Conservation (phyloP, 30 jellyfish, hydroid and myxozoan species). For the Aurelia aurita complex sp. Pacific region DNA sequence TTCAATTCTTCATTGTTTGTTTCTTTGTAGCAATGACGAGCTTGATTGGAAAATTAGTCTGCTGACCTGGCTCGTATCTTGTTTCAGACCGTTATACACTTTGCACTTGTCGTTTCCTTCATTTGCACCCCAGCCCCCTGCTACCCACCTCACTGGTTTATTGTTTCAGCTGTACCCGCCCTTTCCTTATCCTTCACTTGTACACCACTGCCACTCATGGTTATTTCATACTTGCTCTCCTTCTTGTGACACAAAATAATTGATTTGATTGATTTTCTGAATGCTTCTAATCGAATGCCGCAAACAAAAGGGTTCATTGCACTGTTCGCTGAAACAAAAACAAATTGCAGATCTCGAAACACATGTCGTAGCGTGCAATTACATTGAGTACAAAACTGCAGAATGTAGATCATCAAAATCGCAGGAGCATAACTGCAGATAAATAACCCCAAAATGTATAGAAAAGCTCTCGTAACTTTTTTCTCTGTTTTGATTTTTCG, state of each 20-base stretch:
- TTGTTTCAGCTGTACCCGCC: background rate
- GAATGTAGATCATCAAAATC: conserved; percentile 62
- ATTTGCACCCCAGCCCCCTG: background rate
- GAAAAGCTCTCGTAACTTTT: conserved; percentile 67
- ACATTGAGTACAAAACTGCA: conserved; percentile 77
- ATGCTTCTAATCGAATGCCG: conserved; percentile 78
- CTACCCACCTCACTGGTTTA: background rate
- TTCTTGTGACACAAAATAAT: conserved; percentile 21
- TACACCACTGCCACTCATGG: background rate
- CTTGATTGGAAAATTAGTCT: no score
- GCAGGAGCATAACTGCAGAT: conserved; percentile 80
- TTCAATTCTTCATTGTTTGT: no score
- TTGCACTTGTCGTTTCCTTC: no score
- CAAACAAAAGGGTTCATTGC: conserved; percentile 86
- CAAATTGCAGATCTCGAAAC: conserved; percentile 80
- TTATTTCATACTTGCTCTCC: background rate
- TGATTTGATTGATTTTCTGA: conserved; percentile 66
- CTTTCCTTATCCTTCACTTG: background rate
- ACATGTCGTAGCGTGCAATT: conserved; percentile 74
- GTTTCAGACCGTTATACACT: no score
- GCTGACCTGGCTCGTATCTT: no score
- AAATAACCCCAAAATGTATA: conserved; percentile 60
- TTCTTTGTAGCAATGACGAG: no score
- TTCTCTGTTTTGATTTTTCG: conserved; percentile 36
- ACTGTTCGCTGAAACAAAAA: conserved; percentile 73